Evolutionary conservation across 2,113 vertebrate genomes (phyloP).

Genomic region (Pelmatolapia mariae): DNA sequence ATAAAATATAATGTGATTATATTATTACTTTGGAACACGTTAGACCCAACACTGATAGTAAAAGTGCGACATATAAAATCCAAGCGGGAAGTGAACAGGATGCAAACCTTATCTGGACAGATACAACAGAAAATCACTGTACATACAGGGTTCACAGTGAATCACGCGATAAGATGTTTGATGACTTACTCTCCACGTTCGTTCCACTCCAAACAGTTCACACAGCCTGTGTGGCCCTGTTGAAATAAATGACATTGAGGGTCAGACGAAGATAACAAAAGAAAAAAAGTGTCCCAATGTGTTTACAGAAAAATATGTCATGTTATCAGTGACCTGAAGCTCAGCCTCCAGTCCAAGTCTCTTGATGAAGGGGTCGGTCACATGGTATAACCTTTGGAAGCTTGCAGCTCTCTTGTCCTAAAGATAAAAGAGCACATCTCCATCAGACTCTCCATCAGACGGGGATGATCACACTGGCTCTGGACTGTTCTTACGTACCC

Average conservation of each 20-base stretch:
- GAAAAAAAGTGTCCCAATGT: background rate
- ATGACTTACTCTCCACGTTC: constrained; percentile 95
- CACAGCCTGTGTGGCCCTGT: constrained; percentile 96
- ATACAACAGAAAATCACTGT: background rate
- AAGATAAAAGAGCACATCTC: background rate
- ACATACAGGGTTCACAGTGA: background rate
- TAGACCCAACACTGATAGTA: background rate
- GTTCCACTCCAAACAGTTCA: constrained; percentile 99
- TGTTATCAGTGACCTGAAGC: constrained; percentile 78
- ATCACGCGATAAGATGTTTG: background rate
- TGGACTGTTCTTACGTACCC: constrained; percentile 44
- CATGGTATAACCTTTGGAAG: constrained; percentile 90
- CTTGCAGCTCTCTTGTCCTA: constrained; percentile 86
- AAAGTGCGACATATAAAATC: background rate
- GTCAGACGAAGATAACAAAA: background rate
- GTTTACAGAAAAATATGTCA: background rate
- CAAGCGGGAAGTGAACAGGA: background rate
- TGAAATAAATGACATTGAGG: background rate
- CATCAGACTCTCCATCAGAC: background rate
- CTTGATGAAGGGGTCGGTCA: constrained; percentile 94
- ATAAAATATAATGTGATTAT: background rate
- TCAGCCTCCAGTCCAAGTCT: constrained; percentile 94
- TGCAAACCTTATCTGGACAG: background rate
- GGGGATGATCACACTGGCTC: background rate
- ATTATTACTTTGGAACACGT: background rate